Evolutionary conservation across 2,113 vertebrate genomes (phyloP).

Genomic region (Sinocyclocheilus grahami): DNA sequence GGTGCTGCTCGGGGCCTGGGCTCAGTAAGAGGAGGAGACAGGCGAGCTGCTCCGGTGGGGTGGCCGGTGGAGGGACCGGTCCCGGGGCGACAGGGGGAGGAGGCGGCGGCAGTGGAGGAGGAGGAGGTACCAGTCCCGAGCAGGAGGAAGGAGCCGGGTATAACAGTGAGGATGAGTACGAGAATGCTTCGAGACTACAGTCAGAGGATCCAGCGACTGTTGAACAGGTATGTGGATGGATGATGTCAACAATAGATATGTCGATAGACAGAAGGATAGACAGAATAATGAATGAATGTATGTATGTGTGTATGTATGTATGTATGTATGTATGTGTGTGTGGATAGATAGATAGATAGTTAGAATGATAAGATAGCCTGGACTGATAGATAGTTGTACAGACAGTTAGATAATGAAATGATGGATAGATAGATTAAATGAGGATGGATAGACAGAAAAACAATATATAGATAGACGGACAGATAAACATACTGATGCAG

Average conservation of each 20-base stretch:
- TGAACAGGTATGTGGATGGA: slow-evolving; percentile 80
- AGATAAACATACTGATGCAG: background rate
- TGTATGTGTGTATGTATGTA: too few species aligned
- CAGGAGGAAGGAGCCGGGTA: slow-evolving; percentile 84
- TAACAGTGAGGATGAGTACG: slow-evolving; percentile 94
- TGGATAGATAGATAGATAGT: background rate
- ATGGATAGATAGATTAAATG: background rate
- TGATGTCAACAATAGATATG: background rate
- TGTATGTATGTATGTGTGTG: too few species aligned
- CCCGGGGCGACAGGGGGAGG: slow-evolving; percentile 79
- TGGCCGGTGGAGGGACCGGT: slow-evolving; percentile 77
- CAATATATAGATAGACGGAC: background rate
- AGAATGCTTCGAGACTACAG: slow-evolving; percentile 85
- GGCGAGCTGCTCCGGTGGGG: slow-evolving; percentile 77
- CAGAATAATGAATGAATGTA: too few species aligned
- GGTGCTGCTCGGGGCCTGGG: slow-evolving; percentile 82
- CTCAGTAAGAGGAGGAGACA: slow-evolving; percentile 81
- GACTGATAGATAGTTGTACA: too few species aligned
- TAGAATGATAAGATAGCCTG: background rate
- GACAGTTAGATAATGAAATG: background rate
- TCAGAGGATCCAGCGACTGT: slow-evolving; percentile 87
- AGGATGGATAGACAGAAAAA: background rate
- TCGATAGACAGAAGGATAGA: background rate
- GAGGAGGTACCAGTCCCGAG: slow-evolving; percentile 75
- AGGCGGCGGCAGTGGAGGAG: slow-evolving; percentile 71